Evolutionary conservation across 2,113 vertebrate species (phyloP).

Genomic region (Ceuthmochares aereus): DNA sequence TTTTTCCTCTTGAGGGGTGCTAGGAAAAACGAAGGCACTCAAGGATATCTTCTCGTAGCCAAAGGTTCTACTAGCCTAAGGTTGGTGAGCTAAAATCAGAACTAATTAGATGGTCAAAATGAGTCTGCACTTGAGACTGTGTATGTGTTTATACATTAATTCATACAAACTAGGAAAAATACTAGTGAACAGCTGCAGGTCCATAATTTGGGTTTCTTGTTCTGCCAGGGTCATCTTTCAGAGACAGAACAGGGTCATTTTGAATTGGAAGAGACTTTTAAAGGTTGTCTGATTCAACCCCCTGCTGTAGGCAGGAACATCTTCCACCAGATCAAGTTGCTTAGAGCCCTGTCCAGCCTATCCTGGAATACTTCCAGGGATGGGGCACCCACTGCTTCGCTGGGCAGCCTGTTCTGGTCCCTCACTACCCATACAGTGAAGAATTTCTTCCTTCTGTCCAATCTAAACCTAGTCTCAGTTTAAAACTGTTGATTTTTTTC

Average conservation of each 20-base stretch:
- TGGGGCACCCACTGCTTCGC: fast-evolving
- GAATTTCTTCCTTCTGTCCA: not conserved
- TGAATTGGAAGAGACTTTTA: not conserved
- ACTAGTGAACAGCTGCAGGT: not conserved
- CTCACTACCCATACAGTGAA: not conserved
- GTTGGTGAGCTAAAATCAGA: not conserved
- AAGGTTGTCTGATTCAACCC: not conserved
- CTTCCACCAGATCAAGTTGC: not conserved
- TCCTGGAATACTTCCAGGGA: not conserved
- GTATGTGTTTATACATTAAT: not conserved
- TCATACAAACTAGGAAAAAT: not conserved
- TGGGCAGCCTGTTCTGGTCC: not conserved
- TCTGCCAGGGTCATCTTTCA: not conserved
- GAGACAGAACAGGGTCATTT: not conserved
- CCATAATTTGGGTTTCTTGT: not conserved
- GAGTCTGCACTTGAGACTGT: not conserved
- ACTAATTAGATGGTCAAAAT: not conserved
- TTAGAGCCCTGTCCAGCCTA: not conserved
- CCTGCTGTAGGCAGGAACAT: not conserved
- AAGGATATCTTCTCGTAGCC: not conserved
- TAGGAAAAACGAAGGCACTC: not conserved
- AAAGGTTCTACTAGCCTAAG: not conserved
- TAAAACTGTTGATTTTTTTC: not conserved
- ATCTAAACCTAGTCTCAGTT: not conserved
- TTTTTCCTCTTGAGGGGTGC: not conserved